These are phyloP conservation scores for Lophochroa leadbeateri DNA, from an alignment of 2,113 vertebrate species.

Conservation along the genomic window DNA sequence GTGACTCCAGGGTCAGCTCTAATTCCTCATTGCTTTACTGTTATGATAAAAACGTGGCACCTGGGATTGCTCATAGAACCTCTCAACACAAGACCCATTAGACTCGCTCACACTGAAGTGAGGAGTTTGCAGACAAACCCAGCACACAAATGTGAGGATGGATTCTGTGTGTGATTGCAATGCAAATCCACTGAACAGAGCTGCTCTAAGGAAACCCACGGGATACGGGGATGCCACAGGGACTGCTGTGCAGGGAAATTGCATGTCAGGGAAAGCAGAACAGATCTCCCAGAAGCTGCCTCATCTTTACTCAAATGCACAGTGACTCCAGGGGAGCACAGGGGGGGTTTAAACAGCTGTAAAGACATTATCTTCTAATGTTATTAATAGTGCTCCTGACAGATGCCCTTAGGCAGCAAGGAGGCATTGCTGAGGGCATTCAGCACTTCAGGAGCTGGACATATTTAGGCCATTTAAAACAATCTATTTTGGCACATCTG, in stretches of 20 bases:
- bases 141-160: accelerated
- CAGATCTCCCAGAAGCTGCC: background rate
- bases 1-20: accelerated
- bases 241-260: background rate
- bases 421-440: background rate
- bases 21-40: background rate
- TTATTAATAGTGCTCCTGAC: background rate
- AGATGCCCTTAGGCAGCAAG: conserved; percentile 8
- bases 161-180: accelerated
- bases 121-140: background rate
- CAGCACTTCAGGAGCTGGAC: background rate
- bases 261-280: background rate
- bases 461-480: conserved; percentile 7
- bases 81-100: background rate
- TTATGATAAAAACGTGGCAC: background rate
- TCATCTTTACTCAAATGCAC: accelerated
- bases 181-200: background rate
- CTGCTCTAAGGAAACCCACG: background rate
- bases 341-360: background rate
- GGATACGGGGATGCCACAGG: accelerated
- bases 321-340: background rate
- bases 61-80: background rate
- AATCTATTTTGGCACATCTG: conserved; percentile 29
- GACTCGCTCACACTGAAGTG: background rate
- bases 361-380: background rate